A percentile compares a stretch with the other conserved stretches of the same genome.
These are phyloP conservation scores for Rhincodon typus DNA, from an alignment of 2,797 vertebrate genomes.

Conservation along the genomic window DNA sequence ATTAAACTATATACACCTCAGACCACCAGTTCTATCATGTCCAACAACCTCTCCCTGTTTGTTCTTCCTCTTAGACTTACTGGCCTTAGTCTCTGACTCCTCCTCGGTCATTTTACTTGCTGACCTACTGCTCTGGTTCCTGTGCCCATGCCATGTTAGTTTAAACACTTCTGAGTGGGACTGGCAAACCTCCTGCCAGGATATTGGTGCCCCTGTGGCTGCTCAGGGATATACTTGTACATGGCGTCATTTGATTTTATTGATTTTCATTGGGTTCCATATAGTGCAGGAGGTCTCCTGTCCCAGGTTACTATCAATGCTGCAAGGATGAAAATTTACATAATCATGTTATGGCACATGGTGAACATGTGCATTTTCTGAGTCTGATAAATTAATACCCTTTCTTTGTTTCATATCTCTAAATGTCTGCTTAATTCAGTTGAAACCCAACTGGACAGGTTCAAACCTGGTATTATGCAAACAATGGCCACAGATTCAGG, in stretches of 20 bases:
- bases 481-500: not conserved
- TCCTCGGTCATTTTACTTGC: no score
- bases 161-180: no score
- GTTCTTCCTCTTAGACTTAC: no score
- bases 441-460: not conserved
- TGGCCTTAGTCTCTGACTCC: no score
- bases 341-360: not conserved
- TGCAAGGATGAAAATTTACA: not conserved
- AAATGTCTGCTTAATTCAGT: not conserved
- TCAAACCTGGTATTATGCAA: not conserved
- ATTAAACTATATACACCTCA: no score
- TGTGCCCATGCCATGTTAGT: no score
- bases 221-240: no score
- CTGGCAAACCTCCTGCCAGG: no score
- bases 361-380: not conserved
- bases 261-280: not conserved
- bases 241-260: not conserved
- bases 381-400: not conserved
- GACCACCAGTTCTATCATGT: no score
- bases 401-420: not conserved
- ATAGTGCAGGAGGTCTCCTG: not conserved
- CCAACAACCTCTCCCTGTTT: no score
- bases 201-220: no score
- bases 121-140: no score
- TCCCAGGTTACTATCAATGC: not conserved